Evolutionary conservation across 2,888 invertebrate genomes (phyloP).

Genomic region (Acrobasis repandana): DNA sequence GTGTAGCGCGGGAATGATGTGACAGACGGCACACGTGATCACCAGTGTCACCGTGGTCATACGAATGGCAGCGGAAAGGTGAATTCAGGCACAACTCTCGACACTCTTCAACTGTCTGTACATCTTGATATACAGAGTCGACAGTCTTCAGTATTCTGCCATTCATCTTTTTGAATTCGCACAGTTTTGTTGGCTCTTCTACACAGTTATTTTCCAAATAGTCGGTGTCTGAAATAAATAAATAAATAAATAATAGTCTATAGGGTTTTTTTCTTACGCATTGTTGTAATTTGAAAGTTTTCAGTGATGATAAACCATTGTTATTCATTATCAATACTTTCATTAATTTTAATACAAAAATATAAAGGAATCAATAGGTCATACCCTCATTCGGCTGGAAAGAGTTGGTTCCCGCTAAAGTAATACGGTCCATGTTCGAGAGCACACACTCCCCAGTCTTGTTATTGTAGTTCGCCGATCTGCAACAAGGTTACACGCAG

Average conservation of each 20-base stretch:
- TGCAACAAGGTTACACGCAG: slow-evolving; percentile 79
- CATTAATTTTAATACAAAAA: neutral
- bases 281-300: too few species aligned
- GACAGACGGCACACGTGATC: slow-evolving; percentile 96
- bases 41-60: slow-evolving; percentile 96
- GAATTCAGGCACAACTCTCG: slow-evolving; percentile 94
- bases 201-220: slow-evolving; percentile 97
- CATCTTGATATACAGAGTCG: slow-evolving; percentile 95
- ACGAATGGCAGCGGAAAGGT: slow-evolving; percentile 95
- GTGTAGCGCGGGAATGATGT: slow-evolving; percentile 94
- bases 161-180: slow-evolving; percentile 95
- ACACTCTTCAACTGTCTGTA: slow-evolving; percentile 93
- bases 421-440: slow-evolving; percentile 95
- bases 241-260: neutral
- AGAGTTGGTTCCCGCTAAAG: slow-evolving; percentile 90
- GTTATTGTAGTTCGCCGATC: slow-evolving; percentile 95
- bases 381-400: slow-evolving; percentile 87
- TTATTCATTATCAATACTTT: too few species aligned
- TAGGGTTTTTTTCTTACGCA: too few species aligned
- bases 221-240: slow-evolving; percentile 80
- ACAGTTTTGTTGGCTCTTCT: slow-evolving; percentile 96
- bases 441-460: slow-evolving; percentile 92
- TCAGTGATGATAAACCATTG: too few species aligned
- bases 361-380: neutral
- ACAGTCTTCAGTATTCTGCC: slow-evolving; percentile 96